Evolutionary conservation across 2,888 invertebrate species (phyloP), one percentile per base, ranked within the genome.

Genomic region (Polydrusus cervinus): DNA sequence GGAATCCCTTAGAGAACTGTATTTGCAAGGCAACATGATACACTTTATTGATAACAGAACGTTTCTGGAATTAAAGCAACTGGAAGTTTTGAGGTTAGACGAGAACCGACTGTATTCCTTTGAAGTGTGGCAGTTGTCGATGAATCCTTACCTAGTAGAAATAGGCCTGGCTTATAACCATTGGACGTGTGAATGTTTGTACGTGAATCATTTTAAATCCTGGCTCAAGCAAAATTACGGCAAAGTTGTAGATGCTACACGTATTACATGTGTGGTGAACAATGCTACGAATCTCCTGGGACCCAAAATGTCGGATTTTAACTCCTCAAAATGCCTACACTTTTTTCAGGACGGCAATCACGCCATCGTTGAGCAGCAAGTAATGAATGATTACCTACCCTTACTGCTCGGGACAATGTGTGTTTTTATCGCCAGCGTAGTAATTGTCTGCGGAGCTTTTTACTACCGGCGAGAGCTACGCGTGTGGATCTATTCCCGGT

Each of bases 121-220:
- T 84, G 93, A 95, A 81, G 93, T 96, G 81, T 96, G 96, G 95
- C 94, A 94, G 86, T 91, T 97, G 84, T 90, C 92, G 75, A 88
- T 91, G 82, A 96, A 96, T 88, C 94, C 95, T 20, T 95, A 95
- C 88, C 90, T 97, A 83, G 93, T 94, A n/a, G 94, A 94, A 87
- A 93, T 97, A 82, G 93, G 93, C 69, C 89, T 97, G 78, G 91
- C 93, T 72, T 92, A 92, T 82, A 97, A 97, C 86, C 93, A 94
- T 64, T 97, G 97, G 97, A 94, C 94, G 79, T 97, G 97, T 87
- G 95, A 96, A 85, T 97, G 97, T 88, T 91, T 91, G 81, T 96
- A 94, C 87, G 88, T 96, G 82, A 92, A 93, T 81, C 91, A 92
- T 85, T 94, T 94, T 84, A 92, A 94, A 82, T 91, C 90, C 81